A percentile compares a stretch with the other conserved stretches of the same genome.
Evolutionary conservation across 2,797 vertebrate species (phyloP).

Genomic region (Propithecus deckenii): DNA sequence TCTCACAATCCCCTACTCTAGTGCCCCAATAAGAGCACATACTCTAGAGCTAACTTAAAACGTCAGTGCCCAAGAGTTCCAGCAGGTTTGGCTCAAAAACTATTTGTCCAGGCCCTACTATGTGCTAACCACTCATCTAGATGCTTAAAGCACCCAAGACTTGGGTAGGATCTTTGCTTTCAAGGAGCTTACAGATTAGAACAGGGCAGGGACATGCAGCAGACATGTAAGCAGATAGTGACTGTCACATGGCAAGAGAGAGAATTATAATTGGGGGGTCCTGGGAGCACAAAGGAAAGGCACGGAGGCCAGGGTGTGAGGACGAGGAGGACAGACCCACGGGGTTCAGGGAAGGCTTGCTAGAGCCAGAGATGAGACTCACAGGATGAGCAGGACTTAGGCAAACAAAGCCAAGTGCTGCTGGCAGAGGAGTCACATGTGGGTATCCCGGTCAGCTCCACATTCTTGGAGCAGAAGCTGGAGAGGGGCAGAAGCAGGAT

Average conservation of each 20-base stretch:
- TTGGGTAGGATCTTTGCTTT: background rate
- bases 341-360: background rate
- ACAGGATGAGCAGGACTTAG: background rate
- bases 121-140: background rate
- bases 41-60: background rate
- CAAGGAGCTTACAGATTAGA: background rate
- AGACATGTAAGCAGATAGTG: background rate
- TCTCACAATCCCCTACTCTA: background rate
- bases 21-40: background rate
- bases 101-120: background rate
- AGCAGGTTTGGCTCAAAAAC: background rate
- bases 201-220: accelerated
- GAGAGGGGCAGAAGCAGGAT: background rate
- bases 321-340: background rate
- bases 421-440: background rate
- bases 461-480: background rate
- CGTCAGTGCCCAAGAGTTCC: background rate
- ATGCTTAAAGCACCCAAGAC: background rate
- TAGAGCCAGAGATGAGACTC: background rate
- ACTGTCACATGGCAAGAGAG: background rate
- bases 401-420: background rate
- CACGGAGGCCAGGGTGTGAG: background rate
- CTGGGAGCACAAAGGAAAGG: background rate
- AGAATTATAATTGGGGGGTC: background rate
- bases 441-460: background rate